phyloP scores from a whole-genome alignment of 1,140 invertebrate genomes.

The Drosophila tropicalis region DNA sequence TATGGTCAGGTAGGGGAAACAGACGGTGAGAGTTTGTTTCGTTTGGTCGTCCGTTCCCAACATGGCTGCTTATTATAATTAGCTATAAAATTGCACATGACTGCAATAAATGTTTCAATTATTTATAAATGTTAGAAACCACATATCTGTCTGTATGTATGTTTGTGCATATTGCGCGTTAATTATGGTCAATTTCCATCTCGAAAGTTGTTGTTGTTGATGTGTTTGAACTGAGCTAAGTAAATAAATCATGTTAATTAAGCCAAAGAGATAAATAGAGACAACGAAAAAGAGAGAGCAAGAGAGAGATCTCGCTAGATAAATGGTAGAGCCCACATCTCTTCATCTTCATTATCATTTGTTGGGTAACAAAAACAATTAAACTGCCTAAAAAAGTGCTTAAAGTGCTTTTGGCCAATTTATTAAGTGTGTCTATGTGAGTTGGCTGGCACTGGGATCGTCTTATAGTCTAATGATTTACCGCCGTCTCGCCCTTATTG shows the following conservation, averaged over 20 bases:
- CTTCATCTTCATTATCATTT: conserved; percentile 49
- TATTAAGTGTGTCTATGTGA: conserved; percentile 48
- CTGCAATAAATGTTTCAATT: conserved; percentile 81
- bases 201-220: conserved; percentile 51
- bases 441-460: background rate
- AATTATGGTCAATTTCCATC: conserved; percentile 69
- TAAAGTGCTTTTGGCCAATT: conserved; percentile 48
- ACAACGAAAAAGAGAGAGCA: background rate
- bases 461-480: conserved; percentile 7
- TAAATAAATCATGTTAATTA: conserved; percentile 71
- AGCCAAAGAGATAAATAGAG: conserved; percentile 20
- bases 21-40: conserved; percentile 23
- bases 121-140: conserved; percentile 66
- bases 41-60: conserved; percentile 13
- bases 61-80: conserved; percentile 72
- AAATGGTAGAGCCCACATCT: background rate
- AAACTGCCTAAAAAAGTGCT: conserved; percentile 68
- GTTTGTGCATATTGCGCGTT: conserved; percentile 51
- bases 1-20: conserved; percentile 23
- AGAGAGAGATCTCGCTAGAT: conserved; percentile 5
- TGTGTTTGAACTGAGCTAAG: conserved; percentile 29
- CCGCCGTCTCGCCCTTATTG: conserved; percentile 35
- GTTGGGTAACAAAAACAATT: conserved; percentile 35
- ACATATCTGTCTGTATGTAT: background rate
- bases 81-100: conserved; percentile 75